phyloP scores from a whole-genome alignment of 2,797 vertebrate species.

The Smutsia gigantea region DNA sequence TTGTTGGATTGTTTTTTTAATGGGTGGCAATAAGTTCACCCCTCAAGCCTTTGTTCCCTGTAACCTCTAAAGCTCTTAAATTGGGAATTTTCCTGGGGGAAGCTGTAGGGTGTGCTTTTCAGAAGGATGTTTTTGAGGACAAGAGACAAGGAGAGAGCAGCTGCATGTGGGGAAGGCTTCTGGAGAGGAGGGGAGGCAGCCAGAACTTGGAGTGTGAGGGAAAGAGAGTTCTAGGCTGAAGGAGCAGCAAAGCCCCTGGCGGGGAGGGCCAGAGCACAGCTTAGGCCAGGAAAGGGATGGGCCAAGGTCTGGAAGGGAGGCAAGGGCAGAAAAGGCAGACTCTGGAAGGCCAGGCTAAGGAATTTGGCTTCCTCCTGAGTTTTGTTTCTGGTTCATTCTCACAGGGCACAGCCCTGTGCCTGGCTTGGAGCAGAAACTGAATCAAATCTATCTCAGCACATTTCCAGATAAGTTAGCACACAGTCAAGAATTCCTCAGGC shows the following conservation, averaged over 20 bases:
- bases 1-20: neutral
- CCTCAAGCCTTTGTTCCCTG: neutral
- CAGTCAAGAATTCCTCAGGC: neutral
- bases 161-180: neutral
- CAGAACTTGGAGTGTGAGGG: neutral
- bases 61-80: neutral
- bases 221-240: neutral
- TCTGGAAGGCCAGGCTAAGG: neutral
- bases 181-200: neutral
- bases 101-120: neutral
- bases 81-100: neutral
- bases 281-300: no score
- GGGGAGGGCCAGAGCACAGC: no score
- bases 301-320: fast-evolving
- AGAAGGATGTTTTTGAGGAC: neutral
- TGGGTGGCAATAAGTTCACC: neutral
- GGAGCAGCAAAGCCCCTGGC: no score
- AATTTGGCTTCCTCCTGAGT: neutral
- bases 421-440: neutral
- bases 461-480: neutral
- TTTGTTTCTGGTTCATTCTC: neutral
- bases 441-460: neutral
- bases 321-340: neutral
- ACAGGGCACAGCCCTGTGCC: neutral
- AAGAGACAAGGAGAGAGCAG: neutral